Evolutionary conservation across 1,140 invertebrate genomes (phyloP), one percentile per base, ranked within the genome.

Genomic region (Drosophila mauritiana): DNA sequence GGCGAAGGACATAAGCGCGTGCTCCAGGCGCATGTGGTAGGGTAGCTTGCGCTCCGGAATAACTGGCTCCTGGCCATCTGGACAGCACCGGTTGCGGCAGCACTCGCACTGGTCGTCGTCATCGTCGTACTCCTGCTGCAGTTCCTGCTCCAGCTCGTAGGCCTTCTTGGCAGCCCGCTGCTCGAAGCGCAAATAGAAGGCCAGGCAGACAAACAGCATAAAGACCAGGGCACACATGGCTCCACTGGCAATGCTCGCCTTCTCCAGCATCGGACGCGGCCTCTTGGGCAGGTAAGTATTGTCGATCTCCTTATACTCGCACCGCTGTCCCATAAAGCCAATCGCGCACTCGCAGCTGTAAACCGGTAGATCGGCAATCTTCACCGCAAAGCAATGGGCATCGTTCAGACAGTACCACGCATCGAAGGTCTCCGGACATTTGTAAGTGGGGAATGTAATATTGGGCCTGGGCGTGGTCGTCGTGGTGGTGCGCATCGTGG

Each of bases 301-400:
- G 93, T 98, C 97, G 93, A 98, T 94, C 94, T 98, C 97, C 95
- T 98, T 98, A 93, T 97, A 98, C 93, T 95, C 95, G 92, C 95
- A 98, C 85, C 97, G 95, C 92, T 97, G 97, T 46, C 97, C 97
- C 94, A 98, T 97, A 93, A 96, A 98, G 56, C 97, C 97, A 92
- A 96, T 96, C 73, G 96, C 95, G 93, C 97, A 97, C 96, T 98
- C 96, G 95, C 97, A 98, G 94, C 98, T 98, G 93, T 98, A 98
- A 80, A 98, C 95, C 51, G 97, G 95, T 79, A 96, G 96, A 92
- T 98, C 96, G 89, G 95, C 97, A 80, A 98, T 98, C 94, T 97
- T 97, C 76, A 98, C 96, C 39, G 97, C 97, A 94, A 98, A 98
- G 93, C 97, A 98, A 79, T 96, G 97, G 91, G 97, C 97, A 89